Percentiles rank a stretch among this genome's conserved stretches.
These are phyloP conservation scores for Aradophagus sp. DNA, from an alignment of 1,140 invertebrate species.

Conservation along the genomic window DNA sequence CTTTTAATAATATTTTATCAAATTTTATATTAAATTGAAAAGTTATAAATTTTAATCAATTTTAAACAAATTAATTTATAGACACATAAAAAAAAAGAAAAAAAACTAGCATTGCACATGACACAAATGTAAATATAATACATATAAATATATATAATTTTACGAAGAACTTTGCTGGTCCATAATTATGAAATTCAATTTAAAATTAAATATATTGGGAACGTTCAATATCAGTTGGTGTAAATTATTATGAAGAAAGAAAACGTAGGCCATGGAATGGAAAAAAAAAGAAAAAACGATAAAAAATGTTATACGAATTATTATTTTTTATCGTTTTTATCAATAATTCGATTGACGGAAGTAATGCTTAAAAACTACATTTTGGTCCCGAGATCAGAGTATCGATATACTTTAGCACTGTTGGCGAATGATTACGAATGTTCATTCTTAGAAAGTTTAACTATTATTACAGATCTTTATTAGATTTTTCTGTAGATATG, in stretches of 20 bases:
- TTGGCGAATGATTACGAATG: slow-evolving; percentile 64
- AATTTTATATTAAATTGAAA: no score
- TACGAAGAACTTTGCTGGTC: slow-evolving; percentile 21
- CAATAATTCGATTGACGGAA: background rate
- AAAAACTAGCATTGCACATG: no score
- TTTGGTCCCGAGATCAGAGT: slow-evolving; percentile 39
- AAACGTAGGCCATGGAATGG: slow-evolving; percentile 3
- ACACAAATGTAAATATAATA: no score
- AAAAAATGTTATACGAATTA: slow-evolving; percentile 2
- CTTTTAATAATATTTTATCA: no score
- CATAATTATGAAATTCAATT: slow-evolving; percentile 21
- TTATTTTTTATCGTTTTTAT: slow-evolving; percentile 27
- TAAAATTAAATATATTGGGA: slow-evolving; percentile 11
- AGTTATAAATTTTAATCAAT: no score
- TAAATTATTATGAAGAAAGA: slow-evolving; percentile 9
- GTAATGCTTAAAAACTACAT: slow-evolving; percentile 42
- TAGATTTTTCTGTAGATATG: slow-evolving; percentile 74
- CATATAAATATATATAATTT: no score
- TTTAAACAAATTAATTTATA: no score
- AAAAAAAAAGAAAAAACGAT: slow-evolving; percentile 17
- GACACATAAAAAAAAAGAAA: no score
- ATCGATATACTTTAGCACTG: slow-evolving; percentile 56
- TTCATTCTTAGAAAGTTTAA: slow-evolving; percentile 74
- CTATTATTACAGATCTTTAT: slow-evolving; percentile 72
- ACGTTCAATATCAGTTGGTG: slow-evolving; percentile 42